Conservation (phyloP, 2,888 invertebrate species). For the Pilophorus perplexus region DNA sequence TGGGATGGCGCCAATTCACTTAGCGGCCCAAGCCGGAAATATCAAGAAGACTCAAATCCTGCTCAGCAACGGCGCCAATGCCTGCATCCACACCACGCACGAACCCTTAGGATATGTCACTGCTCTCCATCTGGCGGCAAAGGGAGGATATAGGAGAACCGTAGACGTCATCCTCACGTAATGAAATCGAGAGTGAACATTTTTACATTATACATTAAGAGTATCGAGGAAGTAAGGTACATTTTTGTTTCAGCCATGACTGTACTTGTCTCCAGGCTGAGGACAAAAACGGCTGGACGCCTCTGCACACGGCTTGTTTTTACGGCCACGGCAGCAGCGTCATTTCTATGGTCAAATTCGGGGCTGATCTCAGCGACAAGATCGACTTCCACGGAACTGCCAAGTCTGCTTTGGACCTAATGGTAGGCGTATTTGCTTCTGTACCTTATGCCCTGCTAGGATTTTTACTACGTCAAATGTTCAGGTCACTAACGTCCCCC, state of each 20-base stretch:
- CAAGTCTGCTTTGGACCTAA: conserved; percentile 57
- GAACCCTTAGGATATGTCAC: conserved; percentile 51
- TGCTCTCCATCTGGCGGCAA: conserved; percentile 61
- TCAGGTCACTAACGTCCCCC: too few species aligned
- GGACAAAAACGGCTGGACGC: conserved; percentile 50
- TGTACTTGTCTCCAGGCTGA: conserved; percentile 51
- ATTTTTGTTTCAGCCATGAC: conserved; percentile 53
- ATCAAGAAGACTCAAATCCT: conserved; percentile 55
- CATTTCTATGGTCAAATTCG: conserved; percentile 54
- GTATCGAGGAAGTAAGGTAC: not conserved
- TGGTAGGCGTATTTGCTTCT: too few species aligned
- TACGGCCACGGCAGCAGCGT: conserved; percentile 62
- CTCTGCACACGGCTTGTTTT: conserved; percentile 56
- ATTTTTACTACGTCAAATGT: too few species aligned
- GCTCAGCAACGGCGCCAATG: conserved; percentile 56
- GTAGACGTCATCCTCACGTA: conserved; percentile 3
- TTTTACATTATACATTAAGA: not conserved
- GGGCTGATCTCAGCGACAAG: conserved; percentile 55
- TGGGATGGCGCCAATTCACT: conserved; percentile 51
- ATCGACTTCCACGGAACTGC: conserved; percentile 50
- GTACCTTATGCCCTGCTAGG: too few species aligned
- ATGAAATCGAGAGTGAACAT: not conserved
- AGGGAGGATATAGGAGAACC: conserved; percentile 54
- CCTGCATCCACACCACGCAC: conserved; percentile 51
- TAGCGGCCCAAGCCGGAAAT: conserved; percentile 55